Evolutionary conservation across 92 coral and sea anemone genomes (phyloP).

Genomic region (Umimayanthus chanpuru): DNA sequence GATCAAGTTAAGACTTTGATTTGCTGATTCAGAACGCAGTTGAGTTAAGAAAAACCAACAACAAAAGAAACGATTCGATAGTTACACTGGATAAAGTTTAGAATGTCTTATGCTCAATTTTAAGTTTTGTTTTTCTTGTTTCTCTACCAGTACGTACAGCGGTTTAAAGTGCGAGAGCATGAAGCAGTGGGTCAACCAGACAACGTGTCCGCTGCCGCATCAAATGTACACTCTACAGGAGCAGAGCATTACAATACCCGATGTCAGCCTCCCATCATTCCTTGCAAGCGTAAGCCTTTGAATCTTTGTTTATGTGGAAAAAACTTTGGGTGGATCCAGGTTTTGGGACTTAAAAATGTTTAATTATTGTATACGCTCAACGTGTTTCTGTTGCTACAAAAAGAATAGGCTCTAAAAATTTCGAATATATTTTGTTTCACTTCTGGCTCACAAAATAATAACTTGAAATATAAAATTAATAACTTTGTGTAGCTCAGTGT

Average conservation of each 20-base stretch:
- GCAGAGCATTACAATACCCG: neutral
- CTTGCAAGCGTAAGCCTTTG: constrained; percentile 1
- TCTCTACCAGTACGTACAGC: neutral
- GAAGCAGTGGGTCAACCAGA: constrained; percentile 10
- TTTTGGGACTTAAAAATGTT: too few species aligned
- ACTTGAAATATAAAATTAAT: too few species aligned
- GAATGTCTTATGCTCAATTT: neutral
- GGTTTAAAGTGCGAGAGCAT: constrained; percentile 4
- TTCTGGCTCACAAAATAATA: too few species aligned
- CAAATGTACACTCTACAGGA: neutral
- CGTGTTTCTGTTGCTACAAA: too few species aligned
- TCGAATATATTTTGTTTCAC: too few species aligned
- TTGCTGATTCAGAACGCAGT: too few species aligned
- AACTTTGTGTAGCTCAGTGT: too few species aligned
- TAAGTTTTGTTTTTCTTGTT: neutral
- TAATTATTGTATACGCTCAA: too few species aligned
- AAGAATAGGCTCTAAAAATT: too few species aligned
- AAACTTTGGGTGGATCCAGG: too few species aligned
- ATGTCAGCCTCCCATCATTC: neutral
- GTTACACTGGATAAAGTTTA: neutral
- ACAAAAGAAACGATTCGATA: neutral
- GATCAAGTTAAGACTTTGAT: too few species aligned
- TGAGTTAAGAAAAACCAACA: too few species aligned
- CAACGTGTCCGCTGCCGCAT: constrained; percentile 4
- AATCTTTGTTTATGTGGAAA: neutral